These are phyloP conservation scores for Puntigrus tetrazona DNA, from an alignment of 2,113 vertebrate genomes.

Conservation along the genomic window DNA sequence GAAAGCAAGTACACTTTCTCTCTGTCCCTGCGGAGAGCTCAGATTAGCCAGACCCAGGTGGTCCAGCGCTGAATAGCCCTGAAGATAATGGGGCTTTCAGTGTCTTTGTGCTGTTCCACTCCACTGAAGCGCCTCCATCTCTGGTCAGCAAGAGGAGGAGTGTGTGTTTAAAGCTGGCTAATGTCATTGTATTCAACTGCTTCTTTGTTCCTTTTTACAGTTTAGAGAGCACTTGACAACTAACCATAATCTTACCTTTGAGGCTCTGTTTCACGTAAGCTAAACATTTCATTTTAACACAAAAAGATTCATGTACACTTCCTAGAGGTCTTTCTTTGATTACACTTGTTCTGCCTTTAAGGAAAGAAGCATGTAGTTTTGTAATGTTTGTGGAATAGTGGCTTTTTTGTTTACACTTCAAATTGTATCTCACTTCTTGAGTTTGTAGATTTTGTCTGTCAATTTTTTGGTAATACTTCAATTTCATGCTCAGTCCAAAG, in stretches of 20 bases:
- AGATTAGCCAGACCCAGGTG: constrained; percentile 52
- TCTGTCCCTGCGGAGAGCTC: constrained; percentile 9
- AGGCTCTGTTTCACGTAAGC: background rate
- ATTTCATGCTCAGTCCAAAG: constrained; percentile 34
- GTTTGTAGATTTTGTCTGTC: constrained; percentile 1
- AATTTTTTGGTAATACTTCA: background rate
- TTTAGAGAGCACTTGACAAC: constrained; percentile 22
- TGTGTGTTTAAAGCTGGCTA: constrained; percentile 8
- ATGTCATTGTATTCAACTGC: background rate
- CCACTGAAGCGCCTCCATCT: constrained; percentile 28
- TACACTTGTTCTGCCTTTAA: background rate
- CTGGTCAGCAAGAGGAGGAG: constrained; percentile 6
- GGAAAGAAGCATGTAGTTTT: background rate
- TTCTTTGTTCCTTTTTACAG: constrained; percentile 11
- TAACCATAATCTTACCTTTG: background rate
- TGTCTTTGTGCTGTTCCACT: constrained; percentile 46
- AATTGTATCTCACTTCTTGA: background rate
- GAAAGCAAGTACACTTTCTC: constrained; percentile 41
- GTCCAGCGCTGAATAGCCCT: constrained; percentile 38
- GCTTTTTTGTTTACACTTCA: background rate
- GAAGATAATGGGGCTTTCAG: constrained; percentile 44
- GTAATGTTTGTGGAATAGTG: background rate
- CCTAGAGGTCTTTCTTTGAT: background rate
- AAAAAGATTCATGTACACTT: background rate
- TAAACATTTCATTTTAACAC: background rate